Evolutionary conservation across 2,888 invertebrate genomes (phyloP), one percentile per base, ranked within the genome.

Genomic region (Tinea pellionella): DNA sequence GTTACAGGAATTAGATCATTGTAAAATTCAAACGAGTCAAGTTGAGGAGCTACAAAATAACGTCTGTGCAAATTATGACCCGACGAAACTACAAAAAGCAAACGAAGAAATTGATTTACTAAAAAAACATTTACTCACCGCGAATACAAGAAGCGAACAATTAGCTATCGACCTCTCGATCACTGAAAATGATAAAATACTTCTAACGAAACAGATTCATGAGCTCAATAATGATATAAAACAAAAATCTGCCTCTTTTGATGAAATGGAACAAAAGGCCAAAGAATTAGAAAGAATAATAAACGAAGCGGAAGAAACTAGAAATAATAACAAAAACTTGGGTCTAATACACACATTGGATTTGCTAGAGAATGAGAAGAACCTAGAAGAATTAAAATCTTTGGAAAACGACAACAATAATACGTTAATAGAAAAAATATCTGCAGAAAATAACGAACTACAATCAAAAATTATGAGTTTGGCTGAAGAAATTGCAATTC

Each of bases 161-260:
- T 72, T 87, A 2, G 78, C 86, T 32, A 89, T 89, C 66, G 82
- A 90, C 64, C 77, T 88, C 57, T 86, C 86, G 63, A 88, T 89
- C 61, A 66, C 87, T 53, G 85, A 85, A 71, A 89, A 89, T 67
- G 86, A 88, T 63, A 89, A 88, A 69, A 82, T 86, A 3, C 70
- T 88, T 57, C 68, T 87, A 47, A 79, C 77, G 7, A 80, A 84
- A 65, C 77, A 87, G 68, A 69, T 88, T 1, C 78, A 82, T 65
- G 86, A 87, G 56, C 69, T 89, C 18, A 83, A 80, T 65, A 72
- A 77, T 43, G 70, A 73, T 4, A 68, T 85, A 19, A 68, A 70
- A 61, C 67, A 72, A 59, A 76, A 75, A 63, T 64, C 62, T 18
- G 65, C 68, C 15, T 70, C 69, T 7, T 66, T 70, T 16, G 75